phyloP scores from a whole-genome alignment of 35 echinoderm and acorn worm species.

The Stichopus chloronotus region DNA sequence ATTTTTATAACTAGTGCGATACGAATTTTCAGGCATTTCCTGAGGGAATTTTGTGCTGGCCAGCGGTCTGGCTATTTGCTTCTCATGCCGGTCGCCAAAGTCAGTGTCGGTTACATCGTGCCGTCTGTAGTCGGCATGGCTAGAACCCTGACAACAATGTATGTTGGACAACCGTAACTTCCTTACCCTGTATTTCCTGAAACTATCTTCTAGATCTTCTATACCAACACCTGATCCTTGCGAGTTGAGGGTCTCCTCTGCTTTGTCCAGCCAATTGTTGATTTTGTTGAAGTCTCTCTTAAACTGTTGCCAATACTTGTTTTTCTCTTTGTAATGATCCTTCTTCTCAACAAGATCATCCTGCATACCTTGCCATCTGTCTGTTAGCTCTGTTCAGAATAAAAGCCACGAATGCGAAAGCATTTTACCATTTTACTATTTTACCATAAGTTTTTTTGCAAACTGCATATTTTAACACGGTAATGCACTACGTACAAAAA shows the following conservation, averaged over 20 bases:
- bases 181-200: constrained; percentile 89
- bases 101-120: too few relatives aligned
- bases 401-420: neutral
- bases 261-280: constrained; percentile 90
- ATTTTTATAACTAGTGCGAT: too few relatives aligned
- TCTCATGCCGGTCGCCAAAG: too few relatives aligned
- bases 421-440: neutral
- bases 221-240: constrained; percentile 71
- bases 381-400: constrained; percentile 60
- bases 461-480: too few relatives aligned
- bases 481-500: too few relatives aligned
- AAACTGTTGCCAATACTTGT: constrained; percentile 97
- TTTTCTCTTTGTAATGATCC: constrained; percentile 62
- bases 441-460: neutral
- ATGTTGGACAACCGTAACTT: neutral
- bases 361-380: constrained; percentile 85
- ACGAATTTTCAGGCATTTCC: too few relatives aligned
- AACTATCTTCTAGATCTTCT: constrained; percentile 82
- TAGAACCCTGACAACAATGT: too few relatives aligned
- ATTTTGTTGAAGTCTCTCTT: constrained; percentile 91
- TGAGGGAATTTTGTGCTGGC: too few relatives aligned
- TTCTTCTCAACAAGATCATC: constrained; percentile 78
- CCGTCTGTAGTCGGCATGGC: too few relatives aligned
- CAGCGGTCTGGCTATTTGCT: too few relatives aligned
- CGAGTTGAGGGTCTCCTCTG: constrained; percentile 78